Evolutionary conservation across 1,140 invertebrate genomes (phyloP).

Genomic region (Lithobius niger): DNA sequence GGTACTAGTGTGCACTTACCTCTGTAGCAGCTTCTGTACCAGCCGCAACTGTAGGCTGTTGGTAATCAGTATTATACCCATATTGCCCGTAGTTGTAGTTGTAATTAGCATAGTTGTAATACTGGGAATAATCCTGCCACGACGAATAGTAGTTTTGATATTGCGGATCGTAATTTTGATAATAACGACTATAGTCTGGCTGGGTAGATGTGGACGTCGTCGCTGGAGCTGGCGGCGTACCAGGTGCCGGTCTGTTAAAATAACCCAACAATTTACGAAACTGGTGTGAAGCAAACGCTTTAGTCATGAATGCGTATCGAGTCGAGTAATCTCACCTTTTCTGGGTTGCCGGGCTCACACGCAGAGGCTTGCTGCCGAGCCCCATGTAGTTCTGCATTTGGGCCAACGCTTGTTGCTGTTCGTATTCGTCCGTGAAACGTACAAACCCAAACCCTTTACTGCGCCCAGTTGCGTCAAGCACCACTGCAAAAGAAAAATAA

Average conservation of each 20-base stretch:
- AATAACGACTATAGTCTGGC: slow-evolving; percentile 19
- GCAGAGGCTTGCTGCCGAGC: slow-evolving; percentile 34
- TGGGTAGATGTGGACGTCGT: slow-evolving; percentile 4
- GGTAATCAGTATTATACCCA: neutral
- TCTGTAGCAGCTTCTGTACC: slow-evolving; percentile 26
- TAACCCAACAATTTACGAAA: no score
- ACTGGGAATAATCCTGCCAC: slow-evolving; percentile 30
- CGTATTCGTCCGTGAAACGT: slow-evolving; percentile 81
- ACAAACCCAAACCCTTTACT: slow-evolving; percentile 97
- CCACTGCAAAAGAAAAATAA: slow-evolving; percentile 43
- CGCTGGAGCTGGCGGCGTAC: neutral
- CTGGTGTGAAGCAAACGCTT: no score
- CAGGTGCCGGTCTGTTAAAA: no score
- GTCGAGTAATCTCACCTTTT: slow-evolving; percentile 80
- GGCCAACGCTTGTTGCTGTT: slow-evolving; percentile 79
- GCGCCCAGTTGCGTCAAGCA: slow-evolving; percentile 70
- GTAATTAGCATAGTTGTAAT: slow-evolving; percentile 49
- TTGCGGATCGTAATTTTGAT: slow-evolving; percentile 23
- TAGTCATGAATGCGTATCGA: no score
- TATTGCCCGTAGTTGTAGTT: slow-evolving; percentile 38
- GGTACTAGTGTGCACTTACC: slow-evolving; percentile 20
- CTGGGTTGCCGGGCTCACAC: slow-evolving; percentile 38
- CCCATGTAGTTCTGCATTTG: slow-evolving; percentile 40
- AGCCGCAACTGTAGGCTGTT: slow-evolving; percentile 21
- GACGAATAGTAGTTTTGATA: slow-evolving; percentile 21